Evolutionary conservation across 2,113 vertebrate genomes (phyloP), one percentile per base, ranked within the genome.

Genomic region (Leucopsar rothschildi): DNA sequence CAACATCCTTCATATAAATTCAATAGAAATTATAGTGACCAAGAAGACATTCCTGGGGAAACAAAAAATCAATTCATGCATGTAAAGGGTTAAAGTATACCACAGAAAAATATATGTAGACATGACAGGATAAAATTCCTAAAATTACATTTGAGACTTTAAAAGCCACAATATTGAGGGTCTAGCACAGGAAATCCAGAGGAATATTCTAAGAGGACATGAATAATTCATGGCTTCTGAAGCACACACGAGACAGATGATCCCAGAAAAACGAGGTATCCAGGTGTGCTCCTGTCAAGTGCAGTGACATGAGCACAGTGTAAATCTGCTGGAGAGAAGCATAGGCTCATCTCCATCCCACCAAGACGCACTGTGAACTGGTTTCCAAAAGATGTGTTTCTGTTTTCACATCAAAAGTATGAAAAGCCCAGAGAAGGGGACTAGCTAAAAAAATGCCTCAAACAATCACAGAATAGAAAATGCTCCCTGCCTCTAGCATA

Each of bases 211-310:
- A 92, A 79, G 73, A 94, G 27, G 21, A 50, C 2, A 19, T 93
- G 94, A 92, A 95, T 97, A 88, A 97, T 95, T 95, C 88, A 95
- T 96, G 65, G 21, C n/a, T 89, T 91, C 72, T 93, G 77, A 95
- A 96, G 92, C 89, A 94, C 81, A 95, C 44, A 88, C 2, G 7
- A 92, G 94, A 94, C 77, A 96, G 83, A 82, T 92, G 88, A 80
- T 86, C 11, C 59, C 75, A 91, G 96, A 95, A 94, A 92, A 95
- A 91, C 8, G 50, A 96, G 57, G 80, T 82, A 86, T 94, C 86
- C 90, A 95, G 88, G 95, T 94, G 84, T 70, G 80, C 64, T 91
- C 83, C 93, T 95, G 94, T 82, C 92, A 92, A 95, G 44, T 29
- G 88, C 76, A 75, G 71, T 91, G 91, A 96, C 89, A 93, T 17